These are phyloP conservation scores for Ceraclea dissimilis DNA, from an alignment of 2,888 invertebrate species.

Conservation along the genomic window DNA sequence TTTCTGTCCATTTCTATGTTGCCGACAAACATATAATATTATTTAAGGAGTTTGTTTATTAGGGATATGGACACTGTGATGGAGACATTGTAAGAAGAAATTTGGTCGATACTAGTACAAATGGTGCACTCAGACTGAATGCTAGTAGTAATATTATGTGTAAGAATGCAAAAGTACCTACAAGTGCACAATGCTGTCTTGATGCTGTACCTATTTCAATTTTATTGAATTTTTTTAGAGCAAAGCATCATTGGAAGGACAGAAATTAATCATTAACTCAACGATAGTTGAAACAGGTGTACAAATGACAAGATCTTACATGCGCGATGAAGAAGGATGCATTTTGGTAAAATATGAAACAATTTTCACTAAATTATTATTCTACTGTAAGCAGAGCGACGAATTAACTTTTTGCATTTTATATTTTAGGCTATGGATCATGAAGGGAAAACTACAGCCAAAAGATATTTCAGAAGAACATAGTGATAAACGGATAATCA, in stretches of 20 bases:
- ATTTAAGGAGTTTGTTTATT: no score
- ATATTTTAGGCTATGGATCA: constrained; percentile 3
- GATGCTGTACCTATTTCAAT: no score
- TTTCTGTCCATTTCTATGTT: neutral
- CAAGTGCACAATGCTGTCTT: no score
- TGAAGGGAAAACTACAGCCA: constrained; percentile 2
- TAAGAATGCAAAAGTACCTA: no score
- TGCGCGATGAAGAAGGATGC: neutral
- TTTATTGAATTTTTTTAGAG: neutral
- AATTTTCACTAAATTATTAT: no score
- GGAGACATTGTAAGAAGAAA: no score
- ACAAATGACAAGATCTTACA: neutral
- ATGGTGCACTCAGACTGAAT: no score
- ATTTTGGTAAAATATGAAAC: neutral
- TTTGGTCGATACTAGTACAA: no score
- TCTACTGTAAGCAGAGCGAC: no score
- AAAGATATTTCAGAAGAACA: constrained; percentile 3
- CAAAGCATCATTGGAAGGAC: neutral
- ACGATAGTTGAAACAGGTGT: neutral
- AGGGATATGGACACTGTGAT: no score
- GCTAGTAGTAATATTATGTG: no score
- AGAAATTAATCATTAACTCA: neutral
- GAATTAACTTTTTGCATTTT: neutral
- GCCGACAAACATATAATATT: no score
- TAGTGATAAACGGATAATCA: neutral